Base-by-base conservation (phyloP, 2,797 vertebrate species). In the Rhinogobio ventralis region DNA sequence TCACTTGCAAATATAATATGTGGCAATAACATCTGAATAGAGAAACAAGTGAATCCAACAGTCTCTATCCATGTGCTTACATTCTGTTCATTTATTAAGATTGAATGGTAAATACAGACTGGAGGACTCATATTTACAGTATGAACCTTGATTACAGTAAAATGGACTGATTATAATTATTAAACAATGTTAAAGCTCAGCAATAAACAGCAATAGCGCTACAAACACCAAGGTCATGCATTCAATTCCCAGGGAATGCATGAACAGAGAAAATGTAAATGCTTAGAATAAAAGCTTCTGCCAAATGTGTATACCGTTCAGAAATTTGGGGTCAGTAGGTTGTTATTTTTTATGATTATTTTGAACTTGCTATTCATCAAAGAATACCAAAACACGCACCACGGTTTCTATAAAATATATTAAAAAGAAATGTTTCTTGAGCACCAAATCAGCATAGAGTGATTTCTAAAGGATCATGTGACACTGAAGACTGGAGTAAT, bases 11-110 rank as follows among this genome's bases (percentile, higher is more conserved):
- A 82, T 73, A 55, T 62, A 30, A 45, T 46, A 49, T 64, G 42
- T 49, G 28, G 28, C 28, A 19, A 25, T 57, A 76, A 82, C 42
- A 74, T 82, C 69, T 82, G 55, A 60, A 68, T 8, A 71, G 33
- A 53, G 23, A 55, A 81, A 57, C 25, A 57, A 20, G 67, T 36
- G 4, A 10, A 57, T 45, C 17, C 49, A 25, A 36, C 30, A 0
- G 23, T 57, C 49, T 79, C 25, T 80, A 11, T 80, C 14, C 51
- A 39, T 55, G 64, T 80, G 28, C 19, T 79, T 79, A 39, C 25
- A 49, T 28, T 8, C 36, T 45, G 20, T 78, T 62, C 36, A 62
- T 76, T 60, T 60, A 60, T 36, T 76, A 62, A 49, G 46, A 73
- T 19, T 28, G 71, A 69, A 23, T 60, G 30, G 20, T 42, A 15